These are phyloP conservation scores for Halichoerus grypus DNA, from an alignment of 2,113 vertebrate genomes.

Conservation along the genomic window DNA sequence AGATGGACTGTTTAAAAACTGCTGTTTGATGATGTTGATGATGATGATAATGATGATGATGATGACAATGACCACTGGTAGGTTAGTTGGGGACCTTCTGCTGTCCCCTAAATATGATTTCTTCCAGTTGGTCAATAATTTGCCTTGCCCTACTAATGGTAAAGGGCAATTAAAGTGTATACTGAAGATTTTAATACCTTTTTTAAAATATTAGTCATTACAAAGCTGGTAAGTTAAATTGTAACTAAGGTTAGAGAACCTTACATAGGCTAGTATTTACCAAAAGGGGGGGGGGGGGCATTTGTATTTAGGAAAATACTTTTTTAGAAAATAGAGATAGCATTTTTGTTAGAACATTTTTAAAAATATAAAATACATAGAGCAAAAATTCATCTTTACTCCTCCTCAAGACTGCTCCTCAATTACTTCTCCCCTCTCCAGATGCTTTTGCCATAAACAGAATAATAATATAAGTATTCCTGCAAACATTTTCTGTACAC, in stretches of 20 bases:
- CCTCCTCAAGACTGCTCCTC: neutral
- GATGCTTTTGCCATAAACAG: neutral
- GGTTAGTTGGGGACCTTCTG: slow-evolving; percentile 78
- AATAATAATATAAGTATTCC: neutral
- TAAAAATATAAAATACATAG: slow-evolving; percentile 31
- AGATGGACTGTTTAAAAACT: slow-evolving; percentile 74
- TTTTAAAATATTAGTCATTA: slow-evolving; percentile 59
- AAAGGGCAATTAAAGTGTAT: slow-evolving; percentile 67
- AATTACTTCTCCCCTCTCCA: neutral
- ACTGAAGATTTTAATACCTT: slow-evolving; percentile 31
- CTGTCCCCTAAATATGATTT: slow-evolving; percentile 77
- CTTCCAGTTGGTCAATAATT: slow-evolving; percentile 77
- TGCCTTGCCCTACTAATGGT: slow-evolving; percentile 61
- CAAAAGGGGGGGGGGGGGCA: neutral
- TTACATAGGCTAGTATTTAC: neutral
- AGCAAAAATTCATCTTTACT: slow-evolving; percentile 7
- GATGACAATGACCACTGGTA: slow-evolving; percentile 77
- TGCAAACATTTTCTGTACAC: neutral
- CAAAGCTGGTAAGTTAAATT: slow-evolving; percentile 34
- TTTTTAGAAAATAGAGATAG: neutral
- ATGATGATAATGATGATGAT: slow-evolving; percentile 81
- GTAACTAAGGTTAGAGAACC: neutral
- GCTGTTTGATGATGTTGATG: slow-evolving; percentile 74
- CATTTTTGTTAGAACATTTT: neutral
- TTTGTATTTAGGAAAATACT: neutral